Evolutionary conservation across 2,888 invertebrate genomes (phyloP), one percentile per base, ranked within the genome.

Genomic region (Carpatolechia fugitivella): DNA sequence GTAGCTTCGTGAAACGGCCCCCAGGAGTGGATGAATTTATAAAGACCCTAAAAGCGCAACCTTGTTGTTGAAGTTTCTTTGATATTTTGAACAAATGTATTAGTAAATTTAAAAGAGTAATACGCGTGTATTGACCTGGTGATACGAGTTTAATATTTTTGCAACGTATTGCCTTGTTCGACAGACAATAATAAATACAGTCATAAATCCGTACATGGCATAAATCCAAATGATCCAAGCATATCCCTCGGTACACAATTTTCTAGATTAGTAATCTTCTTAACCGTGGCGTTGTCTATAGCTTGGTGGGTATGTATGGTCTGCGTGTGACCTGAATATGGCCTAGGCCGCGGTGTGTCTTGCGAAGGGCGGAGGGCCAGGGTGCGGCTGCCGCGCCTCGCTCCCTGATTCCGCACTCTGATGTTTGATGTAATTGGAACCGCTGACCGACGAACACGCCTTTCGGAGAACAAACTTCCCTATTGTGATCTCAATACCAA

Each of bases 21-120:
- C 69, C 66, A 10, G 33, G 10, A 5, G 33, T 11, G 44, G 29
- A 13, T 44, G 29, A 29, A 29, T 44, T 44, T 24, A 29, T 44
- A 44, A 44, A 44, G 29, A 13, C 44, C n/a, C 5, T 44, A 13
- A 44, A 44, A 44, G 44, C 29, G 44, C 44, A 24, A 29, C 14
- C 44, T 24, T 44, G 44, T 29, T 44, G 44, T 11, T 41, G 40
- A 38, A 38, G 14, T 38, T 38, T 41, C 3, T 41, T 18, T 20
- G 40, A 10, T 18, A 38, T 38, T 38, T 16, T 38, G 38, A 16
- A 16, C 18, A 16, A 38, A n/a, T n/a, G n/a, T 8, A 16, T 16
- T 38, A 16, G 38, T 38, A 7, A 38, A 38, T 16, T 38, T 38
- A 16, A 8, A 16, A 38, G 8, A 14, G 6, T 8, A 14, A 16